These are phyloP conservation scores for Atopsyche davidsoni DNA, from an alignment of 1,140 invertebrate genomes.

Conservation along the genomic window DNA sequence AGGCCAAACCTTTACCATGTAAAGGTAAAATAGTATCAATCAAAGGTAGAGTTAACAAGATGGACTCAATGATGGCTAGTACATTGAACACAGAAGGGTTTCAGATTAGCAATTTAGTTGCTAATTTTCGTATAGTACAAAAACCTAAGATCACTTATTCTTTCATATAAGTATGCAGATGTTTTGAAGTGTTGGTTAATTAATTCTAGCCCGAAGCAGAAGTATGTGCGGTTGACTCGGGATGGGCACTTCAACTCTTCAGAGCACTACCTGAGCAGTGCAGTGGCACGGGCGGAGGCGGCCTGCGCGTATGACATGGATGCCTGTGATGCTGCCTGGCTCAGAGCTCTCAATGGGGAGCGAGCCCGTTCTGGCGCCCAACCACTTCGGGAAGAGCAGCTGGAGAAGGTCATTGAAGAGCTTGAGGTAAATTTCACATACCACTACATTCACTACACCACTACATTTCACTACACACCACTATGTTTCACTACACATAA, in stretches of 20 bases:
- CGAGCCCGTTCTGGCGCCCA: constrained; percentile 68
- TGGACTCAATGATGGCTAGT: no score
- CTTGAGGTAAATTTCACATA: constrained; percentile 61
- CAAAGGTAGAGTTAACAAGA: no score
- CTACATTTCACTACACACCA: no score
- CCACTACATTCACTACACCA: no score
- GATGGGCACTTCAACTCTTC: constrained; percentile 82
- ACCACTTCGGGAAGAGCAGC: constrained; percentile 74
- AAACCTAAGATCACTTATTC: no score
- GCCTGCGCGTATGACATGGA: constrained; percentile 94
- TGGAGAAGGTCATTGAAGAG: constrained; percentile 89
- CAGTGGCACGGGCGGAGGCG: constrained; percentile 80
- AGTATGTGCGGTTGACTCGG: constrained; percentile 83
- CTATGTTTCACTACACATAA: no score
- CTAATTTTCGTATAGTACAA: background rate
- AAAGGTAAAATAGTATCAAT: no score
- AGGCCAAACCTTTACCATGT: no score
- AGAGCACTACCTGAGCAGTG: constrained; percentile 78
- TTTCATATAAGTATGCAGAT: no score
- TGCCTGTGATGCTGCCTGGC: constrained; percentile 87
- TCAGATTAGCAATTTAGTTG: no score
- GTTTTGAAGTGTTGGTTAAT: constrained; percentile 12
- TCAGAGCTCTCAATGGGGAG: constrained; percentile 81
- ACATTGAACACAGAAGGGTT: no score
- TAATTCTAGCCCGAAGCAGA: constrained; percentile 77